Evolutionary conservation across 2,113 vertebrate species (phyloP), one percentile per base, ranked within the genome.

Genomic region (Engraulis encrasicolus): DNA sequence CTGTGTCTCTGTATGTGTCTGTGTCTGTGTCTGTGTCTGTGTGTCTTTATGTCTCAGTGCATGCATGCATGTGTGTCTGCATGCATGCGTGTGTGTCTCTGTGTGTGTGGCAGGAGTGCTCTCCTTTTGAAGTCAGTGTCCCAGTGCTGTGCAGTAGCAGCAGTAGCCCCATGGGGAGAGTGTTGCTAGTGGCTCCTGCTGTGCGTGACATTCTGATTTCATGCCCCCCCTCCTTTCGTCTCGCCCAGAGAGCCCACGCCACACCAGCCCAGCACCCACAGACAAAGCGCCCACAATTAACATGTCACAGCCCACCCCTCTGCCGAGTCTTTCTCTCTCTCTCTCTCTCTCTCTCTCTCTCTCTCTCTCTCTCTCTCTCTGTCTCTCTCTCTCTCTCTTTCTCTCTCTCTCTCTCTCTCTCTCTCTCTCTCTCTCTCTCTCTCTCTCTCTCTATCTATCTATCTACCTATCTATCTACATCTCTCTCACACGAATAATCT

Each of bases 271-370:
- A 66, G 58, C 23, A 23, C 23, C n/a, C 9, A 14, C 58, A 66
- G 58, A 66, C 58, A 66, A 66, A 66, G 58, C 58, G 58, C 58
- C 58, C 58, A 66, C 58, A 66, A 66, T 66, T 66, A 66, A 66
- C 58, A 66, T 66, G 58, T 66, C 58, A 27, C 58, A 66, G 58
- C 58, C 58, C 54, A 66, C 58, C 58, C 23, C 23, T 66, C n/a
- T 66, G 58, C 11, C 54, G 23, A n/a, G 6, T 5, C 54, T 23
- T n/a, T n/a, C 54, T 61, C 54, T n/a, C 20, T n/a, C 54, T 61
- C 20, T 61, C 54, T 66, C 6, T 66, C 23, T 11, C 58, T 61
- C 54, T 12, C n/a, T 58, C 54, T 58, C 20, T 54, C 54, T 58
- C 20, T 23, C 54, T 58, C 54, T 58, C 20, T n/a, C 50, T 58